phyloP scores from a whole-genome alignment of 2,888 invertebrate species.

The Chydorus sphaericus region DNA sequence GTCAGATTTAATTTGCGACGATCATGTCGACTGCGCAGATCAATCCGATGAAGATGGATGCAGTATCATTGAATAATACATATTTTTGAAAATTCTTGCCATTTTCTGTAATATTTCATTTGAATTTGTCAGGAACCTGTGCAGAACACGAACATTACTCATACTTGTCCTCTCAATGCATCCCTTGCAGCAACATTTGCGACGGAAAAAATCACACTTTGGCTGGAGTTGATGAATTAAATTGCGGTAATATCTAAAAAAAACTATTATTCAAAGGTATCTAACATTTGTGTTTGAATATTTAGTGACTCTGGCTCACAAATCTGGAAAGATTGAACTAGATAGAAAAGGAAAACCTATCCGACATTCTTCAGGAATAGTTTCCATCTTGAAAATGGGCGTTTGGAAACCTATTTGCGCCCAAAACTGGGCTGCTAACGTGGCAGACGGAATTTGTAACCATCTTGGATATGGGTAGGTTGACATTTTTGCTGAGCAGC shows the following conservation, averaged over 20 bases:
- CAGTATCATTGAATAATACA: conserved; percentile 26
- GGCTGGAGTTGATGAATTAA: conserved; percentile 56
- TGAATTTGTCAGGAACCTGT: conserved; percentile 39
- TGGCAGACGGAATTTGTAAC: conserved; percentile 38
- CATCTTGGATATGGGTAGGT: conserved; percentile 49
- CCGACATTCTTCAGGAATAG: conserved; percentile 42
- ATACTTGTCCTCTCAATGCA: conserved; percentile 42
- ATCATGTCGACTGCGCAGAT: conserved; percentile 54
- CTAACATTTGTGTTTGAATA: not conserved
- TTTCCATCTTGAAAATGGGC: conserved; percentile 44
- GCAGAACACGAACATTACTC: conserved; percentile 44
- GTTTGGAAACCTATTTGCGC: conserved; percentile 52
- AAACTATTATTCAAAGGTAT: too few species aligned
- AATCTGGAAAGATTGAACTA: conserved; percentile 39
- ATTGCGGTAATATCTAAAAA: conserved; percentile 36
- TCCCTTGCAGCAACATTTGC: conserved; percentile 44
- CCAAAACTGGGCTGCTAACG: conserved; percentile 34
- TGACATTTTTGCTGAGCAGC: not conserved
- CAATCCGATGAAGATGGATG: conserved; percentile 58
- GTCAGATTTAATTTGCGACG: conserved; percentile 53
- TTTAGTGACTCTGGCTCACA: conserved; percentile 25
- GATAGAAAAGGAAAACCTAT: conserved; percentile 44
- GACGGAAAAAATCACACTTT: conserved; percentile 48
- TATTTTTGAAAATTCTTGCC: too few species aligned
- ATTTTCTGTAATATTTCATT: too few species aligned